phyloP scores from a whole-genome alignment of 2,888 invertebrate genomes.

The Drosophila buzzatii region DNA sequence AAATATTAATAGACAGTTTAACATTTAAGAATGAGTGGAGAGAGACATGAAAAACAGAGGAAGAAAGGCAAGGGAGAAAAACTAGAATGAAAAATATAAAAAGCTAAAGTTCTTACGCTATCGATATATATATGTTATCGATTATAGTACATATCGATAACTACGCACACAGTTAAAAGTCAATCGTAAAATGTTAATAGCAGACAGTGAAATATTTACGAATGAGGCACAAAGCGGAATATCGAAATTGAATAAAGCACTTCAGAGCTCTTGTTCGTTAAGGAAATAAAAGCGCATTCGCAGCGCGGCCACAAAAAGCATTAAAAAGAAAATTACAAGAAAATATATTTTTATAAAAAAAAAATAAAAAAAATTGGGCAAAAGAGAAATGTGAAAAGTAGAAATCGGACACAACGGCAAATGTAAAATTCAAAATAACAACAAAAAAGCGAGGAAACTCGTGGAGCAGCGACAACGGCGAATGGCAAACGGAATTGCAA shows the following conservation, averaged over 20 bases:
- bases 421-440: conserved; percentile 31
- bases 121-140: too few species aligned
- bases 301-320: neutral
- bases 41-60: too few species aligned
- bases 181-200: too few species aligned
- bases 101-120: too few species aligned
- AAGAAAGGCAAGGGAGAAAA: too few species aligned
- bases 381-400: neutral
- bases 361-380: too few species aligned
- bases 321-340: conserved; percentile 8
- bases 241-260: neutral
- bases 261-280: neutral
- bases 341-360: neutral
- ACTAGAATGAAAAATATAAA: too few species aligned
- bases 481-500: conserved; percentile 53
- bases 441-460: conserved; percentile 17
- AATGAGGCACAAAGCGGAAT: neutral
- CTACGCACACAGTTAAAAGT: too few species aligned
- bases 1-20: neutral
- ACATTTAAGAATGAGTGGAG: neutral
- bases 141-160: too few species aligned
- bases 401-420: conserved; percentile 12
- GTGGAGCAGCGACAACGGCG: conserved; percentile 7
- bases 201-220: neutral
- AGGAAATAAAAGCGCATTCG: neutral